phyloP scores from a whole-genome alignment of 2,797 vertebrate species.

The Sebastes steindachneri region DNA sequence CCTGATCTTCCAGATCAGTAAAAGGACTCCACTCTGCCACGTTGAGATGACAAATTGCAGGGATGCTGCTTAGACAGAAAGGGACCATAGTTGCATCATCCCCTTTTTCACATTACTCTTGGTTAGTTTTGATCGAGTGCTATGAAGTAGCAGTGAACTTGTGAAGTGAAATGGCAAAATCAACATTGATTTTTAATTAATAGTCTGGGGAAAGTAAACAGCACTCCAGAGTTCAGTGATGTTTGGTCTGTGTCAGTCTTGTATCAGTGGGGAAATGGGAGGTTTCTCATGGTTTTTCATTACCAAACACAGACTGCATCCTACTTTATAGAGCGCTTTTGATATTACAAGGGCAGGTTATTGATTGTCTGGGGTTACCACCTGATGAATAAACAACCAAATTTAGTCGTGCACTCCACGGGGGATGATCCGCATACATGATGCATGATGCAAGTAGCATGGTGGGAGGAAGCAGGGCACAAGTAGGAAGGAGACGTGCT shows the following conservation, averaged over 20 bases:
- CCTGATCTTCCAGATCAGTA: slow-evolving; percentile 55
- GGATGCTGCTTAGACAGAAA: slow-evolving; percentile 14
- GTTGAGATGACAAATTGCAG: slow-evolving; percentile 59
- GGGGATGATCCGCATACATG: slow-evolving; percentile 63
- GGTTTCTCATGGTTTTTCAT: not conserved
- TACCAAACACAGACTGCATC: slow-evolving; percentile 16
- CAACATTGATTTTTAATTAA: slow-evolving; percentile 9
- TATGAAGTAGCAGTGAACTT: not conserved
- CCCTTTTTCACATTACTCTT: not conserved
- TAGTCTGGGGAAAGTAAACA: not conserved
- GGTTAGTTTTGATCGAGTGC: not conserved
- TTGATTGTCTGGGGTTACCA: slow-evolving; percentile 49
- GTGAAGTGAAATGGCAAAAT: slow-evolving; percentile 21
- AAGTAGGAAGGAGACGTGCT: slow-evolving; percentile 45
- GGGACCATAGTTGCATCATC: slow-evolving; percentile 23
- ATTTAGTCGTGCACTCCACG: slow-evolving; percentile 39
- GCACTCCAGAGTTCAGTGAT: not conserved
- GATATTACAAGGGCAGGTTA: slow-evolving; percentile 34
- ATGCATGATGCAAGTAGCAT: slow-evolving; percentile 65
- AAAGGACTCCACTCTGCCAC: slow-evolving; percentile 20
- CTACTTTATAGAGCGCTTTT: slow-evolving; percentile 24
- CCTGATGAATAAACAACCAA: slow-evolving; percentile 74
- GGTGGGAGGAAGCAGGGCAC: slow-evolving; percentile 46
- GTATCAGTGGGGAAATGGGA: not conserved
- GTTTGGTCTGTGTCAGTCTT: slow-evolving; percentile 10